These are phyloP conservation scores for Bolinopsis microptera DNA, from an alignment of 37 sponge, comb jelly and placozoan genomes.

Conservation along the genomic window DNA sequence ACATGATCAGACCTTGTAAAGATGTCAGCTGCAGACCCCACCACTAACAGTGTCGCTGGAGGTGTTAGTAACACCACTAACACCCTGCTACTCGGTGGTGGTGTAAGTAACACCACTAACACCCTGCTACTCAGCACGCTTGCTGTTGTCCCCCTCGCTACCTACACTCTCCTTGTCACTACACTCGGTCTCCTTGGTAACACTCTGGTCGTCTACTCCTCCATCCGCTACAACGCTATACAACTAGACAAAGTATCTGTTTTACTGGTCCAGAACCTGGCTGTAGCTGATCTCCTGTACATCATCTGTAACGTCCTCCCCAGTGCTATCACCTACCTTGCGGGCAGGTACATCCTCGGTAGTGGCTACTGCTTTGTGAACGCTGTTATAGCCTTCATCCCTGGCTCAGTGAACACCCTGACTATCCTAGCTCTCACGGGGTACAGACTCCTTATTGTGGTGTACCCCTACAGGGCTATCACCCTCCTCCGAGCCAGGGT, in stretches of 20 bases:
- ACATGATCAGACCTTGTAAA: too few relatives aligned
- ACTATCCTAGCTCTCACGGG: constrained; percentile 15
- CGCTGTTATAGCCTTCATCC: constrained; percentile 18
- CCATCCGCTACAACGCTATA: constrained; percentile 46
- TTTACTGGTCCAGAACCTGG: constrained; percentile 27
- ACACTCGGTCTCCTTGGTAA: constrained; percentile 42
- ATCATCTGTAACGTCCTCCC: constrained; percentile 14
- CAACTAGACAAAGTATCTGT: neutral
- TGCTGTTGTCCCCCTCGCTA: neutral
- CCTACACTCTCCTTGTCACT: neutral
- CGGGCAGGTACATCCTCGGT: neutral
- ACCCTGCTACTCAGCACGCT: neutral
- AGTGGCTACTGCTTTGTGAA: neutral
- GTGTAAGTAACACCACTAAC: neutral
- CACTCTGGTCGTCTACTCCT: constrained; percentile 55
- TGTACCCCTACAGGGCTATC: neutral
- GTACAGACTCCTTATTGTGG: neutral
- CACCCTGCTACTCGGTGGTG: neutral
- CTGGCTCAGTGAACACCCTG: neutral
- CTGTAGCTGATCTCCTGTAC: constrained; percentile 20
- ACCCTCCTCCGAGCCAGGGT: neutral
- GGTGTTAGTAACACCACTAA: neutral
- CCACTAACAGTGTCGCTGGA: too few relatives aligned
- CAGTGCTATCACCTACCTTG: neutral
- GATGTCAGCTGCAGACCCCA: too few relatives aligned